These are phyloP conservation scores for Montifringilla adamsi DNA, from an alignment of 2,113 vertebrate species.

Conservation along the genomic window DNA sequence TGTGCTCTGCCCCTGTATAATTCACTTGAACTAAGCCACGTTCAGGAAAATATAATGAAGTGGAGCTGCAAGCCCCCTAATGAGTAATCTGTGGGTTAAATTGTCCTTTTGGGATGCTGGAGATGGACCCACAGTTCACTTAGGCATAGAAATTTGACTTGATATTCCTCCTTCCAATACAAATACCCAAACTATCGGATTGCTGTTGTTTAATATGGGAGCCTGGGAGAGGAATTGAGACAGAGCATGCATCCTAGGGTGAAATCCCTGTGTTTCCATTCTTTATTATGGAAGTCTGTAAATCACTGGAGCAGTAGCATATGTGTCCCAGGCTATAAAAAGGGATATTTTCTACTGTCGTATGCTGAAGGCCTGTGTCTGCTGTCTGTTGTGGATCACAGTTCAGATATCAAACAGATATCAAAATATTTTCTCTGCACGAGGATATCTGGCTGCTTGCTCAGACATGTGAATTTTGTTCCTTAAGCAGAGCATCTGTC, in stretches of 20 bases:
- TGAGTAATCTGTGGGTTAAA: neutral
- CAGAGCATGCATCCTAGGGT: neutral
- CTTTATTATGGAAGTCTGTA: neutral
- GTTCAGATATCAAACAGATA: neutral
- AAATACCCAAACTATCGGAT: accelerated
- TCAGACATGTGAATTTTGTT: neutral
- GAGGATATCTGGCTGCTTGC: neutral
- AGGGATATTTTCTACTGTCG: neutral
- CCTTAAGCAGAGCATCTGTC: neutral
- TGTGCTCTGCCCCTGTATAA: neutral
- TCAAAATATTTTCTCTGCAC: neutral
- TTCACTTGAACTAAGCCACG: neutral
- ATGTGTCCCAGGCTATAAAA: neutral
- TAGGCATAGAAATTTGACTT: neutral
- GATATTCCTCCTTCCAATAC: neutral
- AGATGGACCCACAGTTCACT: neutral
- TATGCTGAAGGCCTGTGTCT: neutral
- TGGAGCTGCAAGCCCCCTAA: neutral
- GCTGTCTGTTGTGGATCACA: neutral
- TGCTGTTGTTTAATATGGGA: neutral
- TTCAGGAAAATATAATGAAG: neutral
- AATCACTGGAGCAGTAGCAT: neutral
- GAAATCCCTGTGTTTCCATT: neutral
- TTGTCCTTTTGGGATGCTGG: neutral
- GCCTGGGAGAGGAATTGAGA: neutral